These are phyloP conservation scores for Perizoma flavofasciatum DNA, from an alignment of 2,888 invertebrate genomes.

Conservation along the genomic window DNA sequence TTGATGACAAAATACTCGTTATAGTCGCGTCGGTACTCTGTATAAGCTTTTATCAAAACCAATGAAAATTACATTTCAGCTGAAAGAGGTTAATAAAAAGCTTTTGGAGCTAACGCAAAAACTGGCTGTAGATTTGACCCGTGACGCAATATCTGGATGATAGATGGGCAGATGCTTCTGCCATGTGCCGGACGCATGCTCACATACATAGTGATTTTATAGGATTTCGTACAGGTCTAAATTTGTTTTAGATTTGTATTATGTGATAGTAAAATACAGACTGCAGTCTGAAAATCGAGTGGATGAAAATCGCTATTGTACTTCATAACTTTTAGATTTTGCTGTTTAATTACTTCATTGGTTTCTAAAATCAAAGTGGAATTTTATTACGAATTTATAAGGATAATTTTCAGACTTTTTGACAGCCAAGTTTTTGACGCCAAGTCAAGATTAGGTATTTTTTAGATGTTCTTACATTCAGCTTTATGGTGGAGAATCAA, in stretches of 20 bases:
- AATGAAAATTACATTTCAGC: slow-evolving; percentile 17
- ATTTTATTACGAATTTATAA: no score
- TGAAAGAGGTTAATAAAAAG: slow-evolving; percentile 20
- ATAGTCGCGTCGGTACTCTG: no score
- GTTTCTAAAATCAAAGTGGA: no score
- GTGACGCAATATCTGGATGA: slow-evolving; percentile 64
- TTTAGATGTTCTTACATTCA: no score
- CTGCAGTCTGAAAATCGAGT: background rate
- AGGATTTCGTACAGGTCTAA: slow-evolving; percentile 32
- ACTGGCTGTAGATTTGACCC: slow-evolving; percentile 37
- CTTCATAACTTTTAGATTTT: no score
- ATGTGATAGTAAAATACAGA: slow-evolving; percentile 13
- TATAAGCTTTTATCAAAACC: slow-evolving; percentile 9
- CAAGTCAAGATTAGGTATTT: no score
- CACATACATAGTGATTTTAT: slow-evolving; percentile 47
- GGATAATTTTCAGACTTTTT: no score
- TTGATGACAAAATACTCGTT: no score
- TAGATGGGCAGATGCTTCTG: slow-evolving; percentile 59
- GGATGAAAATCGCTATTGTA: no score
- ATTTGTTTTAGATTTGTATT: slow-evolving; percentile 24
- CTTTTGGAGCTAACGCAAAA: slow-evolving; percentile 27
- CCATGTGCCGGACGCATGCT: slow-evolving; percentile 47
- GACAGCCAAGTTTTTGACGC: no score
- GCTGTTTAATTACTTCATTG: no score
- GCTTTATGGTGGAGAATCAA: no score